phyloP scores from a whole-genome alignment of 2,797 vertebrate species.

The Sebastes glaucus region DNA sequence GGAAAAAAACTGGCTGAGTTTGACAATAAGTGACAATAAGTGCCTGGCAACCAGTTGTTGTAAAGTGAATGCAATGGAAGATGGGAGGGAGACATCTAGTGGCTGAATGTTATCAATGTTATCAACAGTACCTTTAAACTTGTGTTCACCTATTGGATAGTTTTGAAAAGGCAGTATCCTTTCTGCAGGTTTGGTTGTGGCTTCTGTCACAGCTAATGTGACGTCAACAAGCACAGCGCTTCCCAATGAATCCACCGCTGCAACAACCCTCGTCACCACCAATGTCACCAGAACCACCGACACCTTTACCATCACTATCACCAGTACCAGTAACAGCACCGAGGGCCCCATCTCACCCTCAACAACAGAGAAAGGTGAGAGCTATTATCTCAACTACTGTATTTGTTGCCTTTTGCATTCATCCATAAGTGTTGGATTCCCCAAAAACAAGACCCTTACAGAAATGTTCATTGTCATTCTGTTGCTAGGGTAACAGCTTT shows the following conservation, averaged over 20 bases:
- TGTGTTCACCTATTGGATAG: neutral
- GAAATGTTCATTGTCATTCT: neutral
- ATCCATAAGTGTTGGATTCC: neutral
- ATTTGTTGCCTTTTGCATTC: neutral
- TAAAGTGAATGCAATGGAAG: too few relatives aligned
- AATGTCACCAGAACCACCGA: too few relatives aligned
- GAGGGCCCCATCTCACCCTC: accelerated
- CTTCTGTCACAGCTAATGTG: neutral
- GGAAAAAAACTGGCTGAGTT: too few relatives aligned
- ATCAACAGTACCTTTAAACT: neutral
- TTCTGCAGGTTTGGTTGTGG: slow-evolving; percentile 42
- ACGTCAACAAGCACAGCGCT: accelerated
- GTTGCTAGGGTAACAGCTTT: neutral
- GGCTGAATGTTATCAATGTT: too few relatives aligned
- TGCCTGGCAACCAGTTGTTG: too few relatives aligned
- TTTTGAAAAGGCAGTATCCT: neutral
- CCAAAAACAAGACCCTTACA: neutral
- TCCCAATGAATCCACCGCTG: accelerated
- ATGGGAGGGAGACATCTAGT: too few relatives aligned
- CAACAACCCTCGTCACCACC: accelerated
- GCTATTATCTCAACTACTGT: neutral
- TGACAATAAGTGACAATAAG: too few relatives aligned
- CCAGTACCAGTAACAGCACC: accelerated
- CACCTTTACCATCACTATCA: accelerated
- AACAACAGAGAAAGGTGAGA: neutral